A percentile compares a stretch with the other conserved stretches of the same genome.
phyloP scores from a whole-genome alignment of 2,888 invertebrate genomes.

The Trachelus stipa region DNA sequence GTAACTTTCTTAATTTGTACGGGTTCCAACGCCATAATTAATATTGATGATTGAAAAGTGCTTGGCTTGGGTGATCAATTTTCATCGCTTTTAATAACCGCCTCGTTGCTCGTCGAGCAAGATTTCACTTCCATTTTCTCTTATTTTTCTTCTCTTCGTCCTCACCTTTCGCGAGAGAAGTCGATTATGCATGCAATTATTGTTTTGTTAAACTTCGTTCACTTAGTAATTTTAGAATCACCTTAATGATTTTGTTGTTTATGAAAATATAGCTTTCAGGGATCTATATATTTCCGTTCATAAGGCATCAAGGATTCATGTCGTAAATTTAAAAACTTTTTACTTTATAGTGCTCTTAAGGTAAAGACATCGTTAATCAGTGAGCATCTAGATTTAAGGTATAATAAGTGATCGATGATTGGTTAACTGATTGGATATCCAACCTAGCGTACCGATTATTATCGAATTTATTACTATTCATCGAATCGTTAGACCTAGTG shows the following conservation, averaged over 20 bases:
- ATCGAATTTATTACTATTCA: slow-evolving; percentile 17
- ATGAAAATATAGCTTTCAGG: background rate
- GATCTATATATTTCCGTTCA: background rate
- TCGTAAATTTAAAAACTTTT: no score
- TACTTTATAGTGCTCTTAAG: no score
- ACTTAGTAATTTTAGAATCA: background rate
- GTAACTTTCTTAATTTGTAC: slow-evolving; percentile 49
- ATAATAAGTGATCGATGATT: no score
- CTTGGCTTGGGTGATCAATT: slow-evolving; percentile 49
- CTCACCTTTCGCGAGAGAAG: background rate
- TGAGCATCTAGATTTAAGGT: no score
- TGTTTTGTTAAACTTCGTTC: slow-evolving; percentile 1
- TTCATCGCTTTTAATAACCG: slow-evolving; percentile 43
- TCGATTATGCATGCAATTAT: background rate
- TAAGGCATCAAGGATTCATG: no score
- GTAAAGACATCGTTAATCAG: no score
- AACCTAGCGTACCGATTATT: background rate
- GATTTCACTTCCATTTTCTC: background rate
- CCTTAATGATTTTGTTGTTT: background rate
- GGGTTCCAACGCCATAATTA: slow-evolving; percentile 46
- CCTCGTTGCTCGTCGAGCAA: slow-evolving; percentile 14
- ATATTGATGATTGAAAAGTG: slow-evolving; percentile 57
- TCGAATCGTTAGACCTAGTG: slow-evolving; percentile 13
- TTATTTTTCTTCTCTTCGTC: background rate
- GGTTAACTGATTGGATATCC: background rate